These are phyloP conservation scores for Nysson spinosus DNA, from an alignment of 2,888 invertebrate genomes.

Conservation along the genomic window DNA sequence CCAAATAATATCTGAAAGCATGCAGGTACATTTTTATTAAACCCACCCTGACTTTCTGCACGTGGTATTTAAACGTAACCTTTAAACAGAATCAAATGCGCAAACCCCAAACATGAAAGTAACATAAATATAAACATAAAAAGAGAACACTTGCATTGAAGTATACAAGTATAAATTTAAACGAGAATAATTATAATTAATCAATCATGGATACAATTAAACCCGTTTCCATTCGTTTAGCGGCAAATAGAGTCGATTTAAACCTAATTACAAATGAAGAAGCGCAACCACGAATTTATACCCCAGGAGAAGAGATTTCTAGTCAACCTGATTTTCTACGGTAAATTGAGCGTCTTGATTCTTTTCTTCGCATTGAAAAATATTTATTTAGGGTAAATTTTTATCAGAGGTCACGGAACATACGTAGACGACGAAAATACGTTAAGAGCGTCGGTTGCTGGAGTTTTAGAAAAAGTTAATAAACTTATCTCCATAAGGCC, in stretches of 20 bases:
- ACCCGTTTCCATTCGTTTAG: conserved; percentile 66
- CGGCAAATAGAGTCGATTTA: conserved; percentile 66
- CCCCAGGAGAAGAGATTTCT: conserved; percentile 93
- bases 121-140: no score
- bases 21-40: no score
- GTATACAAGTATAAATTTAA: no score
- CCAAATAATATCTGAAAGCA: no score
- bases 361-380: background rate
- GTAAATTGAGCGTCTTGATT: no score
- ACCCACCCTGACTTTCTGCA: no score
- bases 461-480: conserved; percentile 95
- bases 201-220: no score
- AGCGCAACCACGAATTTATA: conserved; percentile 84
- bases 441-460: conserved; percentile 95
- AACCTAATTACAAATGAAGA: conserved; percentile 78
- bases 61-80: no score
- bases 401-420: conserved; percentile 95
- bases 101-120: no score
- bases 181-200: no score
- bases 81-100: no score
- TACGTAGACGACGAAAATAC: conserved; percentile 89
- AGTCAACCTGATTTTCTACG: conserved; percentile 90
- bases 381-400: background rate
- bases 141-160: no score
- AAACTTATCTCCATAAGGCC: conserved; percentile 95